Evolutionary conservation across 2,113 vertebrate genomes (phyloP).

Genomic region (Paralichthys olivaceus): DNA sequence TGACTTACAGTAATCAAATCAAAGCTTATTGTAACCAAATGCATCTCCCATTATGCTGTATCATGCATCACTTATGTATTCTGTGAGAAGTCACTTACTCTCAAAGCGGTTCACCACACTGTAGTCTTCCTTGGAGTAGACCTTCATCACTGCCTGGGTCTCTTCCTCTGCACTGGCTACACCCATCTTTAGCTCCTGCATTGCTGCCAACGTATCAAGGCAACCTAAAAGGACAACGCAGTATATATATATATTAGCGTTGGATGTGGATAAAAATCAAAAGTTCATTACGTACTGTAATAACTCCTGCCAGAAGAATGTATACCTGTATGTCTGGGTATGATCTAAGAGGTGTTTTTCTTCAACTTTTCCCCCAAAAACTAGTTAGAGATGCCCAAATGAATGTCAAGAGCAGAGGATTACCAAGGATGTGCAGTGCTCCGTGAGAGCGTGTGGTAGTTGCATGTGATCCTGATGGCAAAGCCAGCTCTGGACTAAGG

Average conservation of each 20-base stretch:
- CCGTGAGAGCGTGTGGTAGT: slow-evolving; percentile 96
- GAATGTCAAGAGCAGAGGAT: slow-evolving; percentile 4
- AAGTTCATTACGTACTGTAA: background rate
- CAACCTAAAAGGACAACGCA: slow-evolving; percentile 85
- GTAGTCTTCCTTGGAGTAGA: slow-evolving; percentile 99
- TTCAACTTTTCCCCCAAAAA: background rate
- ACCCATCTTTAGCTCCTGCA: slow-evolving; percentile 99
- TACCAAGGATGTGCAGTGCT: slow-evolving; percentile 97
- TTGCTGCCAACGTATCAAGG: slow-evolving; percentile 95
- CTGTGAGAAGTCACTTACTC: slow-evolving; percentile 84
- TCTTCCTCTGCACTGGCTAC: slow-evolving; percentile 95
- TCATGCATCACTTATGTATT: background rate
- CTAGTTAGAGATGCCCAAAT: background rate
- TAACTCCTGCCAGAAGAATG: background rate
- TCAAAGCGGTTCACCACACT: slow-evolving; percentile 99
- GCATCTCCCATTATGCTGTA: background rate
- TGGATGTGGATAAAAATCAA: background rate
- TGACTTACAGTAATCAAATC: slow-evolving; percentile 9
- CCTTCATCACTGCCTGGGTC: slow-evolving; percentile 98
- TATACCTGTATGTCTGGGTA: background rate
- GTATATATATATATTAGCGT: background rate
- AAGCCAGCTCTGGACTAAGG: slow-evolving; percentile 94
- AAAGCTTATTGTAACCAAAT: background rate
- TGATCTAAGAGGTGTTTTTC: no score
- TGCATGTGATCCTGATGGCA: slow-evolving; percentile 93